Evolutionary conservation across 2,888 invertebrate genomes (phyloP).

Genomic region (Agrochola lota): DNA sequence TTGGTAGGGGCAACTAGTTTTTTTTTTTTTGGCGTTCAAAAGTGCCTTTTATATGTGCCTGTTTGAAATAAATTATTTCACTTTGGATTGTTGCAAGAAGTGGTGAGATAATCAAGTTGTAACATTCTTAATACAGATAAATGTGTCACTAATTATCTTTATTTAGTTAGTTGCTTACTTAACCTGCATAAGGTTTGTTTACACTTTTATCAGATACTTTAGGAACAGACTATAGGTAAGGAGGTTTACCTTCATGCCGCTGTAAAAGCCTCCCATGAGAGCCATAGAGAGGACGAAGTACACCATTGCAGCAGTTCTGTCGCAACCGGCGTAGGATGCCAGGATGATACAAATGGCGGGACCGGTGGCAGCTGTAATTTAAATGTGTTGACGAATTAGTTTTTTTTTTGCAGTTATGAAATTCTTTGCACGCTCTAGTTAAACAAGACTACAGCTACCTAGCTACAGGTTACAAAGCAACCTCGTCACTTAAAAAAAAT

Average conservation of each 20-base stretch:
- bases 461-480: background rate
- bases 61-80: too few relatives aligned
- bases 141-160: background rate
- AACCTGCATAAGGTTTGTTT: background rate
- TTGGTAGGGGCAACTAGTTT: too few relatives aligned
- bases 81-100: too few relatives aligned
- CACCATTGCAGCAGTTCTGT: conserved; percentile 87
- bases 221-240: background rate
- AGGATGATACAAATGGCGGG: conserved; percentile 92
- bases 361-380: conserved; percentile 90
- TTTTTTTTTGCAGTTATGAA: background rate
- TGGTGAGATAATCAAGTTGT: background rate
- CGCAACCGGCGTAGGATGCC: conserved; percentile 92
- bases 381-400: conserved; percentile 56
- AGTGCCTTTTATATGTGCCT: too few relatives aligned
- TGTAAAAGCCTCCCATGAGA: conserved; percentile 93
- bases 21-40: too few relatives aligned
- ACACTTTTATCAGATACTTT: background rate
- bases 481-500: too few relatives aligned
- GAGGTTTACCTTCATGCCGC: conserved; percentile 91
- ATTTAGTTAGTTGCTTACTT: background rate
- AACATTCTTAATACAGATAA: background rate
- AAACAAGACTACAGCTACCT: background rate
- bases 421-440: background rate
- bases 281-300: conserved; percentile 92